Percentiles rank a stretch among this genome's conserved stretches.
Evolutionary conservation across 2,113 vertebrate species (phyloP).

Genomic region (Polyodon spathula): DNA sequence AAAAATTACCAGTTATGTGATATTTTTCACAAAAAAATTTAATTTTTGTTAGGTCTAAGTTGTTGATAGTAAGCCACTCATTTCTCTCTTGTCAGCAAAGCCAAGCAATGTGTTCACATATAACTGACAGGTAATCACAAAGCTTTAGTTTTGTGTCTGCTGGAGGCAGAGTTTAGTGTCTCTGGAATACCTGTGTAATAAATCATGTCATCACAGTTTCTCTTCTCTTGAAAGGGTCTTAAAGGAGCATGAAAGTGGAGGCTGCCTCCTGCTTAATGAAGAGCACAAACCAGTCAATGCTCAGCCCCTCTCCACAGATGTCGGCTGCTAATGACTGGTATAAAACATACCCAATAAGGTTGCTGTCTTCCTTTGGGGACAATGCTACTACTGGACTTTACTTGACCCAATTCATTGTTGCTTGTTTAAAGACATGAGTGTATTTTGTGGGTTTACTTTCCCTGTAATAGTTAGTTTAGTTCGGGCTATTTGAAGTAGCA

Average conservation of each 20-base stretch:
- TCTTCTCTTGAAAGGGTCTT: constrained; percentile 45
- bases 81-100: too few species aligned
- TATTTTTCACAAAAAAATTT: too few species aligned
- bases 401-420: constrained; percentile 30
- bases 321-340: constrained; percentile 51
- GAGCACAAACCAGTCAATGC: constrained; percentile 14
- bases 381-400: constrained; percentile 20
- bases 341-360: constrained; percentile 30
- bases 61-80: too few species aligned
- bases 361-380: constrained; percentile 16
- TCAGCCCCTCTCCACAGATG: constrained; percentile 34
- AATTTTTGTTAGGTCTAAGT: too few species aligned
- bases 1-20: too few species aligned
- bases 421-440: constrained; percentile 14
- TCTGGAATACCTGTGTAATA: constrained; percentile 31
- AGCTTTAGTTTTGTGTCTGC: too few species aligned
- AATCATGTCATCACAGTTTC: constrained; percentile 29
- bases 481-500: too few species aligned
- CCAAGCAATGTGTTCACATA: too few species aligned
- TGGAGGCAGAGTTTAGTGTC: too few species aligned
- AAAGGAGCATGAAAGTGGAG: constrained; percentile 45
- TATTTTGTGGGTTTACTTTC: constrained; percentile 1
- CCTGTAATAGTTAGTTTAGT: too few species aligned
- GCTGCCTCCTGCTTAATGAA: constrained; percentile 32
- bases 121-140: too few species aligned